These are phyloP conservation scores for Scolanthus callimorphus DNA, from an alignment of 92 coral and sea anemone genomes.

Conservation along the genomic window DNA sequence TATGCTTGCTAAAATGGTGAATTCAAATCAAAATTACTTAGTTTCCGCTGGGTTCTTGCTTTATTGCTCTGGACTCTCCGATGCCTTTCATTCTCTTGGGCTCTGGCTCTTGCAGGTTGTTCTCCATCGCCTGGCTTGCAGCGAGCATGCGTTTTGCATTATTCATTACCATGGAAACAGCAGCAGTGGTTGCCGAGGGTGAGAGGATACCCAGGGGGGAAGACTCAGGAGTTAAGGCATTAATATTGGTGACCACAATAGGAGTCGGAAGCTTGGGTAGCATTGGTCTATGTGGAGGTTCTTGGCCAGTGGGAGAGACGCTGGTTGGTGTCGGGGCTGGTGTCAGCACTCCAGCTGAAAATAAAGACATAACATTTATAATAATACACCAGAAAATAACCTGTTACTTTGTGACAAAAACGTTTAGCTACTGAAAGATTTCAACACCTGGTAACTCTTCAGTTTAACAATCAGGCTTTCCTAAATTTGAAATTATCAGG, in stretches of 20 bases:
- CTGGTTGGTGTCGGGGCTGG: conserved; percentile 96
- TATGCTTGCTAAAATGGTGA: too few species aligned
- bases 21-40: too few species aligned
- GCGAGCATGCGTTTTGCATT: conserved; percentile 86
- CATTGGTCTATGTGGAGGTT: conserved; percentile 40
- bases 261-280: conserved; percentile 57
- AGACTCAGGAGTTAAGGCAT: conserved; percentile 89
- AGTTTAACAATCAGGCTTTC: too few species aligned
- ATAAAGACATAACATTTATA: not conserved
- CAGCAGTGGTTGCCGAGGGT: conserved; percentile 99
- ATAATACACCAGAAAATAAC: too few species aligned
- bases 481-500: too few species aligned
- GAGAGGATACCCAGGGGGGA: conserved; percentile 96
- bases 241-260: conserved; percentile 56
- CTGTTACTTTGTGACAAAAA: too few species aligned
- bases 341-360: conserved; percentile 81
- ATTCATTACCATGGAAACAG: conserved; percentile 96
- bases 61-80: too few species aligned
- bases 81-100: conserved; percentile 69
- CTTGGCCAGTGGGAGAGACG: conserved; percentile 79
- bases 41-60: too few species aligned
- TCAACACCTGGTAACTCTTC: too few species aligned
- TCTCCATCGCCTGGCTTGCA: conserved; percentile 41
- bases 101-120: conserved; percentile 59
- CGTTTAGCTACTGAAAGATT: too few species aligned